phyloP scores from a whole-genome alignment of 2,888 invertebrate genomes.

The Drosophila emarginata region DNA sequence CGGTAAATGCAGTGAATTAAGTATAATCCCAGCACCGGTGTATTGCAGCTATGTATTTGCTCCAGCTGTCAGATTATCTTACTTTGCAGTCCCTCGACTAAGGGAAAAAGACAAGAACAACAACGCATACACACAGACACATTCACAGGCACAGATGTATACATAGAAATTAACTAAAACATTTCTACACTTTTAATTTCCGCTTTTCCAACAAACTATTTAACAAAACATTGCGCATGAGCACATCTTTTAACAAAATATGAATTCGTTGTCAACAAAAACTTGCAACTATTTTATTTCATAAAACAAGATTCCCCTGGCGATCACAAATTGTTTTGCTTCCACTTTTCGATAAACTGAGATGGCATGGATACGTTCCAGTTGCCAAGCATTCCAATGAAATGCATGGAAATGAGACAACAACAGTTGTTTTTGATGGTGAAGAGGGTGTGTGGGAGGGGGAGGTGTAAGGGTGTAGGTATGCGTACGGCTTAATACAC shows the following conservation, averaged over 20 bases:
- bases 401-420: slow-evolving; percentile 33
- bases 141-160: slow-evolving; percentile 17
- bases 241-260: neutral
- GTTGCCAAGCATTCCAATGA: slow-evolving; percentile 29
- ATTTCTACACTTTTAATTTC: slow-evolving; percentile 38
- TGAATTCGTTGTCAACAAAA: neutral
- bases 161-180: slow-evolving; percentile 40
- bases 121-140: neutral
- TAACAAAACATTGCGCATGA: neutral
- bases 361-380: slow-evolving; percentile 18
- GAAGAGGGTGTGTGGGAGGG: neutral
- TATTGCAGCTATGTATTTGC: slow-evolving; percentile 14
- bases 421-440: slow-evolving; percentile 18
- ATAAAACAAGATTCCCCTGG: neutral
- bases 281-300: neutral
- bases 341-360: slow-evolving; percentile 17
- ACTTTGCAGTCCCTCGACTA: neutral
- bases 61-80: neutral
- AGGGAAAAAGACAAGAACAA: slow-evolving; percentile 4
- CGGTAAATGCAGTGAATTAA: slow-evolving; percentile 2
- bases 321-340: slow-evolving; percentile 32
- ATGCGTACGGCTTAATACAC: slow-evolving; percentile 10
- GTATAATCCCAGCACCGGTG: slow-evolving; percentile 10
- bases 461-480: slow-evolving; percentile 8
- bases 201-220: slow-evolving; percentile 11